These are phyloP conservation scores for Lepidocolaptes lacrymiger DNA, from an alignment of 2,797 vertebrate species.

Conservation along the genomic window DNA sequence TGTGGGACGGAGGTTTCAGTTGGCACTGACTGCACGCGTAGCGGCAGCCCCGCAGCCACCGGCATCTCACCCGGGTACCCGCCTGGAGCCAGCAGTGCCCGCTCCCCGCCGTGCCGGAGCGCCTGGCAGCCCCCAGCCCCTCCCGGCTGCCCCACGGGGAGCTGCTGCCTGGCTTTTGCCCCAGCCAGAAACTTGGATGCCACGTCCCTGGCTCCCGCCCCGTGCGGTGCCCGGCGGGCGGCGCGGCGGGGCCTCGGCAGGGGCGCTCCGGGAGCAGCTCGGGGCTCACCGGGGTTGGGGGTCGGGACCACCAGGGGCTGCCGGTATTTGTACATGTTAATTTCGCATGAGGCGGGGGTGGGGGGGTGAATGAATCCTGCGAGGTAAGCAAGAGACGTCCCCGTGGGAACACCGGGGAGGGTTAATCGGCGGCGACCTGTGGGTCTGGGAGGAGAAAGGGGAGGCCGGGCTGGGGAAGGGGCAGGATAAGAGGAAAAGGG, in stretches of 20 bases:
- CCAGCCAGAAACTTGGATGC: background rate
- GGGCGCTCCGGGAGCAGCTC: background rate
- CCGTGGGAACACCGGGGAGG: background rate
- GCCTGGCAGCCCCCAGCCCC: background rate
- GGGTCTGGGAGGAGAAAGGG: conserved; percentile 54
- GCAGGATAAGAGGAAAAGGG: background rate
- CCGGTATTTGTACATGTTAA: background rate
- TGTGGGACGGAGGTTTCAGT: background rate
- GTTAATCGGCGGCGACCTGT: conserved; percentile 2
- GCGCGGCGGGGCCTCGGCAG: background rate
- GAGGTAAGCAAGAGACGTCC: background rate
- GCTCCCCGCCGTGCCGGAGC: background rate
- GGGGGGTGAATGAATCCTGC: background rate
- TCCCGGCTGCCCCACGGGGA: too few relatives aligned
- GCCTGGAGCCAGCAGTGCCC: background rate
- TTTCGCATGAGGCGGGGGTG: background rate
- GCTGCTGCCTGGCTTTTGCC: background rate
- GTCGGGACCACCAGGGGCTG: background rate
- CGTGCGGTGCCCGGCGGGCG: background rate
- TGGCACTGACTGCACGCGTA: rapidly evolving
- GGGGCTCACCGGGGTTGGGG: background rate
- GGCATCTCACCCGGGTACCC: background rate
- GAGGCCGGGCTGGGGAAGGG: conserved; percentile 29
- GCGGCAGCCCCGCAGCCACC: background rate
- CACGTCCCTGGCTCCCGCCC: background rate